A percentile compares a stretch with the other conserved stretches of the same genome.
Evolutionary conservation across 2,797 vertebrate species (phyloP).

Genomic region (Neolamprologus multifasciatus): DNA sequence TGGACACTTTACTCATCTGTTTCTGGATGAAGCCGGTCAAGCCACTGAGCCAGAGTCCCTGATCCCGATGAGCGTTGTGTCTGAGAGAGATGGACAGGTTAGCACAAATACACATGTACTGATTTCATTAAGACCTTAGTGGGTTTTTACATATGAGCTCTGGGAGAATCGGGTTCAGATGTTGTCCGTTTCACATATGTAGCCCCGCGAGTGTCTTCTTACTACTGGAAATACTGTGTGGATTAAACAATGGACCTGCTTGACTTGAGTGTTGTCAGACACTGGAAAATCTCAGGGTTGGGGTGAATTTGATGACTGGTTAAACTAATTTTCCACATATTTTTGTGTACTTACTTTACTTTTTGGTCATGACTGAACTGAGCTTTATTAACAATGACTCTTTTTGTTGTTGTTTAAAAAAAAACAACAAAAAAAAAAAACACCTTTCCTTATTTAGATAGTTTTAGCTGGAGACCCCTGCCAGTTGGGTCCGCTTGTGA

Average conservation of each 20-base stretch:
- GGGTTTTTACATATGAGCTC: not conserved
- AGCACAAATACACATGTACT: not conserved
- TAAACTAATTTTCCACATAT: not conserved
- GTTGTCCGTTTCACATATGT: not conserved
- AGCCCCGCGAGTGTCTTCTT: not conserved
- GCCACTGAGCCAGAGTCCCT: slow-evolving; percentile 91
- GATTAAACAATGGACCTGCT: not conserved
- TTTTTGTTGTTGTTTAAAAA: not conserved
- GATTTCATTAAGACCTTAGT: not conserved
- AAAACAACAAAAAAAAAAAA: fast-evolving
- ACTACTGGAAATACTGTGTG: not conserved
- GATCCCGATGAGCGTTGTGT: slow-evolving; percentile 87
- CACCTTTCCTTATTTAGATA: slow-evolving; percentile 65
- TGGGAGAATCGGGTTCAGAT: not conserved
- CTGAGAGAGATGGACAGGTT: slow-evolving; percentile 87
- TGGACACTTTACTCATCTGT: slow-evolving; percentile 92
- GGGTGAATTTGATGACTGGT: not conserved
- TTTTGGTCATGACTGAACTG: not conserved
- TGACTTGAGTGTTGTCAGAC: not conserved
- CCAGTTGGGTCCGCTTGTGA: slow-evolving; percentile 90
- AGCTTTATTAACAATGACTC: not conserved
- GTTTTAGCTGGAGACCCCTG: slow-evolving; percentile 91
- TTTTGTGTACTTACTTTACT: not conserved
- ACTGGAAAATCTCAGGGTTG: not conserved
- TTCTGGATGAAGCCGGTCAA: slow-evolving; percentile 95